Evolutionary conservation across 2,888 invertebrate genomes (phyloP).

Genomic region (Drosophila austrosaltans): DNA sequence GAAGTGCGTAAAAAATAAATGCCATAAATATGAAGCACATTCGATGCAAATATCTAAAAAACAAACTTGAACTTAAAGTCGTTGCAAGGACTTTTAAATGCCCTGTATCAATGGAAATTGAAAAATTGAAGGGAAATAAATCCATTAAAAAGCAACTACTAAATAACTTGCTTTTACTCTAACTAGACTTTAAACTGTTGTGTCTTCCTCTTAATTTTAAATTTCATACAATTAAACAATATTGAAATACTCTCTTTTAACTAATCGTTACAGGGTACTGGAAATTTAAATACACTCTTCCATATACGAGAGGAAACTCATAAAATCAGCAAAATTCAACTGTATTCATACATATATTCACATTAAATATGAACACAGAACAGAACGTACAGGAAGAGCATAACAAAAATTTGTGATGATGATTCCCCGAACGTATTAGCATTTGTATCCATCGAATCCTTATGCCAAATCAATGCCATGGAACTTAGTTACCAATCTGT

Average conservation of each 20-base stretch:
- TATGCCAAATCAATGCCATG: slow-evolving; percentile 65
- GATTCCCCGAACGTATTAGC: slow-evolving; percentile 49
- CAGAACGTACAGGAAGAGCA: slow-evolving; percentile 10
- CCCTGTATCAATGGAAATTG: background rate
- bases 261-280: background rate
- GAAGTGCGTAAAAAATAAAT: slow-evolving; percentile 48
- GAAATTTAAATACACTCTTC: background rate
- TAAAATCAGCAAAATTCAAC: slow-evolving; percentile 4
- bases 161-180: too few relatives aligned
- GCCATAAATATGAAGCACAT: slow-evolving; percentile 7
- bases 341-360: background rate
- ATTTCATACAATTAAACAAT: too few relatives aligned
- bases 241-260: too few relatives aligned
- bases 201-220: too few relatives aligned
- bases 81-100: background rate
- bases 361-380: slow-evolving; percentile 46
- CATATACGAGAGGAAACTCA: background rate
- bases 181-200: too few relatives aligned
- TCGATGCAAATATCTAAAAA: slow-evolving; percentile 48
- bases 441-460: slow-evolving; percentile 47
- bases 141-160: too few relatives aligned
- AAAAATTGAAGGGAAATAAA: background rate
- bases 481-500: slow-evolving; percentile 1
- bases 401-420: slow-evolving; percentile 30
- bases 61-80: slow-evolving; percentile 2